phyloP scores from a whole-genome alignment of 2,888 invertebrate species.

The Eupeodes luniger region DNA sequence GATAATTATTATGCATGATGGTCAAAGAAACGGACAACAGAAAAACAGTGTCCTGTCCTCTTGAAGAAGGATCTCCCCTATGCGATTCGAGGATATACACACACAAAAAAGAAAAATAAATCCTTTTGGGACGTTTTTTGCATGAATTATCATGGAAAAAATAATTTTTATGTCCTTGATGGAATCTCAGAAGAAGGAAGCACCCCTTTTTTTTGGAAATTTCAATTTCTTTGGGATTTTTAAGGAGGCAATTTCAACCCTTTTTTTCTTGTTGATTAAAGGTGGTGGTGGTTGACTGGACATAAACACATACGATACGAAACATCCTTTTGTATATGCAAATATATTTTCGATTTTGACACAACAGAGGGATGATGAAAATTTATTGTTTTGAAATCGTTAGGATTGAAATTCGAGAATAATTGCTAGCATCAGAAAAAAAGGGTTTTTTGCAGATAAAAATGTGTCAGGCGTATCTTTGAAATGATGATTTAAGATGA shows the following conservation, averaged over 20 bases:
- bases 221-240: neutral
- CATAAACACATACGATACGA: conserved; percentile 30
- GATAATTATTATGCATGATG: conserved; percentile 33
- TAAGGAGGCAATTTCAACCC: conserved; percentile 56
- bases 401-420: conserved; percentile 51
- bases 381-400: neutral
- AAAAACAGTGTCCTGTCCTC: conserved; percentile 37
- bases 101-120: conserved; percentile 17
- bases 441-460: conserved; percentile 28
- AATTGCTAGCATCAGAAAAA: conserved; percentile 33
- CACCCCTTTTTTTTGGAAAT: conserved; percentile 38
- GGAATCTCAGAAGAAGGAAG: conserved; percentile 42
- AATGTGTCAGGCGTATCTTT: conserved; percentile 17
- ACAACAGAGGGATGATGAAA: conserved; percentile 67
- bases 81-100: conserved; percentile 11
- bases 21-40: conserved; percentile 22
- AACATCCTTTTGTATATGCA: conserved; percentile 69
- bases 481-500: conserved; percentile 54
- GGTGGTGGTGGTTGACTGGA: conserved; percentile 51
- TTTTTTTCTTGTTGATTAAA: neutral
- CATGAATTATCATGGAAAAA: conserved; percentile 70
- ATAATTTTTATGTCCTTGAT: conserved; percentile 69
- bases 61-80: conserved; percentile 56
- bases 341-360: conserved; percentile 63
- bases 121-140: conserved; percentile 73